Base-by-base conservation (phyloP, 2,113 vertebrate species). In the Erythrocebus patas region DNA sequence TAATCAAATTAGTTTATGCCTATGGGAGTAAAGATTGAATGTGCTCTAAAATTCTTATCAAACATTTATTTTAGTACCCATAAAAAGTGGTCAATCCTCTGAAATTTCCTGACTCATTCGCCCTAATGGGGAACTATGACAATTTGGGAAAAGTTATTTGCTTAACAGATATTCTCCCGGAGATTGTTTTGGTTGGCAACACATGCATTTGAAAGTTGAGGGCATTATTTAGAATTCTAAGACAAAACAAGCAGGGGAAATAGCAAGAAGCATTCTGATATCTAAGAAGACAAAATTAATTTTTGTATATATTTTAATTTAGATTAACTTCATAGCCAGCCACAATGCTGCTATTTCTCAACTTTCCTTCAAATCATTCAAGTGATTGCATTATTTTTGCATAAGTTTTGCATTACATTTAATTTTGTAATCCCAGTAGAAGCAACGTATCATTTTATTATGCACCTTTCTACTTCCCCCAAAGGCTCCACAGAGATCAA, bases 381-480 rank as follows among this genome's bases (percentile, higher is more conserved):
- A 93, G 40, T 86, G 92, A 96, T 97, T 97, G 18, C 40, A n/a
- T 97, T 98, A 50, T 76, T 97, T 89, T 85, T 84, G 55, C 55
- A 68, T 96, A 89, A 96, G 97, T 48, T 88, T 79, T 94, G 75
- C 59, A 66, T 93, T 89, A 87, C 16, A 76, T 87, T 95, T 96
- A 98, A 96, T 98, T 98, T 35, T 83, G 86, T 95, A 73, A 81
- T 98, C 87, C 97, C 84, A 95, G 8, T 76, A 96, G 88, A 91
- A 89, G 50, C 16, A 94, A 75, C 52, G 61, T n/a, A 90, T 95
- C 27, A 90, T 94, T 61, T 95, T 17, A 83, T 93, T 96, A 84
- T 82, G 72, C 6, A 5, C 88, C 10, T 95, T 43, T 97, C 72
- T 0, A 27, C 40, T 95, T 50, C 93, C 80, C 76, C 25, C 22